phyloP scores from a whole-genome alignment of 2,113 vertebrate species.

The Rhinoptilus africanus region DNA sequence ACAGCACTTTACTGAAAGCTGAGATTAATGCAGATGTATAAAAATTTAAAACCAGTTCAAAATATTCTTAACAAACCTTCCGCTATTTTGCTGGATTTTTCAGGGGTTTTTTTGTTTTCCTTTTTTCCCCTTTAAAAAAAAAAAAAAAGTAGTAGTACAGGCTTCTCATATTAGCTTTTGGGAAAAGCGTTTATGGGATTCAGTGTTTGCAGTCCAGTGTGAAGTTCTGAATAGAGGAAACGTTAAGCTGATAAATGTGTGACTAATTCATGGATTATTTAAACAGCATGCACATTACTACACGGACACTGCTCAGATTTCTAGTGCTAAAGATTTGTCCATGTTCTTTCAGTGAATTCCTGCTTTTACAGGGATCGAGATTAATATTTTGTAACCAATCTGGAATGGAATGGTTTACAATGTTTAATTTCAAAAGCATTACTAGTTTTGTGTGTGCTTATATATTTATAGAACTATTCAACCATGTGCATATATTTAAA shows the following conservation, averaged over 20 bases:
- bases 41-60: constrained; percentile 1
- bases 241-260: background rate
- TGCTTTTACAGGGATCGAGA: constrained; percentile 30
- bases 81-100: background rate
- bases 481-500: background rate
- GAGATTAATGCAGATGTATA: background rate
- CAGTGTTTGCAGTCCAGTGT: background rate
- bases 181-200: background rate
- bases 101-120: background rate
- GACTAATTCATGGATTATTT: constrained; percentile 57
- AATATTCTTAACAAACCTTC: background rate
- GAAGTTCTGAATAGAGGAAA: background rate
- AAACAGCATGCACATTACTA: constrained; percentile 23
- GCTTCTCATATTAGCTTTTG: background rate
- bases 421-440: background rate
- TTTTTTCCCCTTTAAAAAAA: background rate
- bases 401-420: background rate
- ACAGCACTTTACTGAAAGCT: background rate
- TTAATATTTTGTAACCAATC: constrained; percentile 1
- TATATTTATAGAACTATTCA: background rate
- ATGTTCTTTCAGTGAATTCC: constrained; percentile 35
- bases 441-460: background rate
- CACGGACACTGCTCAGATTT: background rate
- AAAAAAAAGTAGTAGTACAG: background rate
- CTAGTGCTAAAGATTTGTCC: background rate